phyloP scores from a whole-genome alignment of 2,113 vertebrate species.

The Orcinus orca region DNA sequence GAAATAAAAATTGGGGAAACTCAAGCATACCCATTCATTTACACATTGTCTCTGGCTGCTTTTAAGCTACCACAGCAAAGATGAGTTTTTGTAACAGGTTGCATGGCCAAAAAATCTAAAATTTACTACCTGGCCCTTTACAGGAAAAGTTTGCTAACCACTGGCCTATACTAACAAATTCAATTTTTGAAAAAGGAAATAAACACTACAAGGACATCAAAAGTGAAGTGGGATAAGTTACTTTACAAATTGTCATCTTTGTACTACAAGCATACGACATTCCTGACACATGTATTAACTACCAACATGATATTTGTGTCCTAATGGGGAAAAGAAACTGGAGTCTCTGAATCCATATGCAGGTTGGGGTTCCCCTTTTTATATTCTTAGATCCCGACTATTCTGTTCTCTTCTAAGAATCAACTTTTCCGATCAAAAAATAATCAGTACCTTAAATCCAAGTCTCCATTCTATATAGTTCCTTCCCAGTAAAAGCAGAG shows the following conservation, averaged over 20 bases:
- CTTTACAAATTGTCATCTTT: neutral
- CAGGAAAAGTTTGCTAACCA: neutral
- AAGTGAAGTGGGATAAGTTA: neutral
- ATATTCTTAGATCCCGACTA: neutral
- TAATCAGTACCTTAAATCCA: neutral
- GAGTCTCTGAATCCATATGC: neutral
- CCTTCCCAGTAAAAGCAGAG: conserved; percentile 2
- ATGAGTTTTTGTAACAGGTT: neutral
- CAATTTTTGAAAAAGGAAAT: neutral
- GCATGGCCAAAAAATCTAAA: neutral
- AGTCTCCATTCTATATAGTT: conserved; percentile 11
- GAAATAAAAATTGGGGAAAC: neutral
- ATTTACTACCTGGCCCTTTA: neutral
- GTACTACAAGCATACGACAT: neutral
- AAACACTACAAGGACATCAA: neutral
- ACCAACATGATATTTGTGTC: neutral
- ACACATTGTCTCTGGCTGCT: neutral
- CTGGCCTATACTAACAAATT: conserved; percentile 3
- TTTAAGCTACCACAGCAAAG: neutral
- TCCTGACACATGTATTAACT: neutral
- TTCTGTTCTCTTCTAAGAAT: neutral
- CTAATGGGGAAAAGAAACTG: neutral
- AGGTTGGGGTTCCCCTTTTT: neutral
- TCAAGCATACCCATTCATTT: neutral
- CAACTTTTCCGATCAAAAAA: neutral